Conservation (phyloP, 2,797 vertebrate genomes). For the Coranthus polyacanthus region DNA sequence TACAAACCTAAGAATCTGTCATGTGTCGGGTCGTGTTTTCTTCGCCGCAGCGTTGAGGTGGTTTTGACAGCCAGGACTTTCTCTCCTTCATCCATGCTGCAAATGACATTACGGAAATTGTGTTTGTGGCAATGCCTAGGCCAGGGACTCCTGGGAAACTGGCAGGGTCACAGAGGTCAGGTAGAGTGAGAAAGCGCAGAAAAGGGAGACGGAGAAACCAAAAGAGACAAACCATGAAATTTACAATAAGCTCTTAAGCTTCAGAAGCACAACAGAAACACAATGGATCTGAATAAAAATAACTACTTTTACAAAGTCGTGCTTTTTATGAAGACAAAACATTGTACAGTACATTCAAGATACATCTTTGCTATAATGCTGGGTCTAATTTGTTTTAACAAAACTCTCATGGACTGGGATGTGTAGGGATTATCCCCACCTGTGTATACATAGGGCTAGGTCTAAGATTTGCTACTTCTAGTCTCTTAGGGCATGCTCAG, state of each 20-base stretch:
- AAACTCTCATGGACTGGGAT: too few relatives aligned
- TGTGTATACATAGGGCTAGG: constrained; percentile 42
- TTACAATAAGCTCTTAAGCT: constrained; percentile 20
- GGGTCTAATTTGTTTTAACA: constrained; percentile 23
- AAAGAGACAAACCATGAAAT: constrained; percentile 32
- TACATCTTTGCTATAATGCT: background rate
- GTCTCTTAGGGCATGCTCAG: constrained; percentile 74
- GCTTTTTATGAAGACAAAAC: background rate
- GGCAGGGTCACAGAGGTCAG: constrained; percentile 69
- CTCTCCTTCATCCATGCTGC: constrained; percentile 88
- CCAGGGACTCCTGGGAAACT: constrained; percentile 89
- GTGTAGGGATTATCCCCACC: constrained; percentile 52
- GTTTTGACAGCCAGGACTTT: constrained; percentile 92
- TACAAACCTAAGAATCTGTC: constrained; percentile 98
- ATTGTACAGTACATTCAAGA: background rate
- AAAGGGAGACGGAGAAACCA: constrained; percentile 3
- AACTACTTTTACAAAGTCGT: background rate
- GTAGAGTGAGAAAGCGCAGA: constrained; percentile 21
- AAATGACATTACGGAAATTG: constrained; percentile 99
- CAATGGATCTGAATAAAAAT: background rate
- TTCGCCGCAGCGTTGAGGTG: constrained; percentile 82
- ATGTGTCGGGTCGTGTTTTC: constrained; percentile 94
- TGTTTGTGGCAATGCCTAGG: constrained; percentile 90
- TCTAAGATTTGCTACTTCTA: constrained; percentile 61
- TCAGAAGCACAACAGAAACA: constrained; percentile 1